These are phyloP conservation scores for Dendrocopos noguchii DNA, from an alignment of 2,113 vertebrate species.

Conservation along the genomic window DNA sequence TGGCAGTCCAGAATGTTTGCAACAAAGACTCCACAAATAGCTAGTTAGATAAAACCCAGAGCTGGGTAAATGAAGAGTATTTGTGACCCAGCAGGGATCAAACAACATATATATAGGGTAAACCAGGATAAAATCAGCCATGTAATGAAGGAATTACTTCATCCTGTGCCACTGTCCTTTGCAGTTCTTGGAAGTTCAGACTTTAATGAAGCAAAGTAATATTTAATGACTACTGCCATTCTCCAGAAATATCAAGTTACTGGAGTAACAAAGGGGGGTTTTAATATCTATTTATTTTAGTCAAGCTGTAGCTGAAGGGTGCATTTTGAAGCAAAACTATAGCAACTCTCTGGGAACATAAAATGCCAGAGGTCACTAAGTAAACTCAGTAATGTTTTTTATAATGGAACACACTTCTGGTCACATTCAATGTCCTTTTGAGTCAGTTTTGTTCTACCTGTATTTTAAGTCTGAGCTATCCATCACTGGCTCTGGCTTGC, in stretches of 20 bases:
- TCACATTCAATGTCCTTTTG: neutral
- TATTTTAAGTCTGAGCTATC: neutral
- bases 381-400: neutral
- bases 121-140: neutral
- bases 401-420: neutral
- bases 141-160: neutral
- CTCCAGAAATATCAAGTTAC: neutral
- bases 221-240: neutral
- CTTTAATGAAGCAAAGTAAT: slow-evolving; percentile 3
- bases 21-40: slow-evolving; percentile 13
- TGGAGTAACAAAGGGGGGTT: neutral
- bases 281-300: neutral
- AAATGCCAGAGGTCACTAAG: neutral
- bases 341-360: neutral
- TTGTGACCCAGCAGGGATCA: slow-evolving; percentile 13
- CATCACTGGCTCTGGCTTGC: neutral
- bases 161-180: neutral
- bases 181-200: neutral
- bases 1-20: neutral
- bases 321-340: neutral
- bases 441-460: neutral
- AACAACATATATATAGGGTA: neutral
- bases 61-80: neutral
- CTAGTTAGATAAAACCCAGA: neutral
- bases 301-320: neutral